phyloP scores from a whole-genome alignment of 2,797 vertebrate genomes.

The Gadopsis bispinosus region DNA sequence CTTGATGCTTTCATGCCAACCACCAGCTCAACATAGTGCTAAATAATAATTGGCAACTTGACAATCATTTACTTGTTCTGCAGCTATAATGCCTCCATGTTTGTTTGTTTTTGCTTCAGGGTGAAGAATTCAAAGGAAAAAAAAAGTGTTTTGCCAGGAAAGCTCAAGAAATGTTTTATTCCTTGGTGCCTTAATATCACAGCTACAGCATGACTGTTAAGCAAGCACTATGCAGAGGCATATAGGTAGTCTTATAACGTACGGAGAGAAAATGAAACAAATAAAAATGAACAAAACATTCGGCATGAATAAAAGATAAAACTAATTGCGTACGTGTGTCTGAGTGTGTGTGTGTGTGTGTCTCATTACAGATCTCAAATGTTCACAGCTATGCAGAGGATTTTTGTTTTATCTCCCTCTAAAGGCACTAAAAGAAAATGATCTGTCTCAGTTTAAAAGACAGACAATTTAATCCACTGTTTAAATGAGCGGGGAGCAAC shows the following conservation, averaged over 20 bases:
- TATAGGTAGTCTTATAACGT: not conserved
- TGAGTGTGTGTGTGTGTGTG: not conserved
- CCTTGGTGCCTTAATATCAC: not conserved
- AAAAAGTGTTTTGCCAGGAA: constrained; percentile 2
- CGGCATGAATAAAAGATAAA: constrained; percentile 18
- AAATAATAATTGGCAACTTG: constrained; percentile 35
- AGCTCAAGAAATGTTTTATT: constrained; percentile 1
- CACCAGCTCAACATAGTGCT: constrained; percentile 14
- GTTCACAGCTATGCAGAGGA: constrained; percentile 38
- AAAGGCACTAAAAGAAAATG: constrained; percentile 49
- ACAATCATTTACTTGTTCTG: constrained; percentile 16
- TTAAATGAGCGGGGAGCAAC: constrained; percentile 47
- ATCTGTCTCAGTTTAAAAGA: constrained; percentile 64
- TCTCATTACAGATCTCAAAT: constrained; percentile 10
- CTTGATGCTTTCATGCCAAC: constrained; percentile 10
- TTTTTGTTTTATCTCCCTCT: constrained; percentile 44
- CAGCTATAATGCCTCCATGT: not conserved
- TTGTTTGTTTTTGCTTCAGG: constrained; percentile 29
- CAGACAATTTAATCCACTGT: constrained; percentile 44
- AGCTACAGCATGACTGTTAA: not conserved
- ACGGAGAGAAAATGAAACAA: not conserved
- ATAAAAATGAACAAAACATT: constrained; percentile 1
- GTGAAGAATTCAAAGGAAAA: constrained; percentile 4
- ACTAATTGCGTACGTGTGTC: constrained; percentile 7
- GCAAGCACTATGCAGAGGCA: not conserved